Conservation (phyloP, 30 jellyfish, hydroid and myxozoan species). For the Chrysaora quinquecirrha region DNA sequence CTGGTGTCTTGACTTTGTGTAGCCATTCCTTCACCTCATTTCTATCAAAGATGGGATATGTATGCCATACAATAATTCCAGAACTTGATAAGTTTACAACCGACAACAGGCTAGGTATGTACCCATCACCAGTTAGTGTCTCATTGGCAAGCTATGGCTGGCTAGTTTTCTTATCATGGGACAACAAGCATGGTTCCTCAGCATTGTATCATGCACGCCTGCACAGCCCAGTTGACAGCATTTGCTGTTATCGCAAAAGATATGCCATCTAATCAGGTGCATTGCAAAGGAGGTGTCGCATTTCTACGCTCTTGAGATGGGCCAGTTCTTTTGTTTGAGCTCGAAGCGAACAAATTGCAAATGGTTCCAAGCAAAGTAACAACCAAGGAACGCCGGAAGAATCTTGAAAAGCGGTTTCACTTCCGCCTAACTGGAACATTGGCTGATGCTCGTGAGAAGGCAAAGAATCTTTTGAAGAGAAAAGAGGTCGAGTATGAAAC, state of each 20-base stretch:
- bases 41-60: background rate
- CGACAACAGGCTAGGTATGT: no score
- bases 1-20: constrained; percentile 7
- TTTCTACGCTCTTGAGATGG: constrained; percentile 13
- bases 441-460: constrained; percentile 60
- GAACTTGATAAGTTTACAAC: no score
- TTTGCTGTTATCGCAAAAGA: constrained; percentile 7
- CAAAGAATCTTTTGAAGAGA: constrained; percentile 45
- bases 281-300: constrained; percentile 10
- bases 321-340: constrained; percentile 14
- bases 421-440: constrained; percentile 50
- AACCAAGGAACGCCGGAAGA: constrained; percentile 8
- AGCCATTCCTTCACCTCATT: constrained; percentile 6
- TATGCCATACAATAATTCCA: no score
- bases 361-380: constrained; percentile 7
- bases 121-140: no score
- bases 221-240: constrained; percentile 40
- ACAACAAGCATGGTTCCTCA: constrained; percentile 20
- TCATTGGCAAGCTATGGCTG: constrained; percentile 48
- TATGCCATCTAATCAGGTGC: constrained; percentile 18
- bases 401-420: constrained; percentile 12
- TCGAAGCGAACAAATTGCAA: constrained; percentile 2
- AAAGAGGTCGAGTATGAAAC: constrained; percentile 41
- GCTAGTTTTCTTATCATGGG: constrained; percentile 28
- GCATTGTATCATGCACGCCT: constrained; percentile 25